These are phyloP conservation scores for Turnix velox DNA, from an alignment of 2,113 vertebrate species.

Conservation along the genomic window DNA sequence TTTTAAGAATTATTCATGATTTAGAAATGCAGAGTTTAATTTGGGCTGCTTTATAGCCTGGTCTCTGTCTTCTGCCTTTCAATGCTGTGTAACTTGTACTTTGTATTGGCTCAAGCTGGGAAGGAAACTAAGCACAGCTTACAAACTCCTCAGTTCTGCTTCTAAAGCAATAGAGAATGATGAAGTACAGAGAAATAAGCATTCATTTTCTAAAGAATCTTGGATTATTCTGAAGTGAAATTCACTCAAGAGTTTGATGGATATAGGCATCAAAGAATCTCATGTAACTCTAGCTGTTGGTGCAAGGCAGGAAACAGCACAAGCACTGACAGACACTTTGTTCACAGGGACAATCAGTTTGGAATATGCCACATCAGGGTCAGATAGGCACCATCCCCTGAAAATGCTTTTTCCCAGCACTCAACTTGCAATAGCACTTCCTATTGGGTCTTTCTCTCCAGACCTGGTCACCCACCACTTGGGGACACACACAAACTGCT, in stretches of 20 bases:
- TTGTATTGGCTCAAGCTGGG: conserved; percentile 30
- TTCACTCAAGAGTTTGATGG: background rate
- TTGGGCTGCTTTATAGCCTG: conserved; percentile 13
- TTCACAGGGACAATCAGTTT: background rate
- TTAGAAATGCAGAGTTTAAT: conserved; percentile 25
- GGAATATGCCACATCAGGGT: background rate
- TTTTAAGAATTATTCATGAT: conserved; percentile 40
- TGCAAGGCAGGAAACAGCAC: background rate
- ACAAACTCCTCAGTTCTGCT: conserved; percentile 6
- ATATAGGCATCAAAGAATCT: background rate
- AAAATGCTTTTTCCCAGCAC: background rate
- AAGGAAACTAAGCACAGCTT: conserved; percentile 30
- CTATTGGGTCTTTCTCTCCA: accelerated
- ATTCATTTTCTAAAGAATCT: conserved; percentile 9
- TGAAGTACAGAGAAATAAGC: background rate
- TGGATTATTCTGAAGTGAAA: conserved; percentile 6
- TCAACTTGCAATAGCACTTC: background rate
- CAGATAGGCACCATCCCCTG: background rate
- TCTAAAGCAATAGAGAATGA: conserved; percentile 30
- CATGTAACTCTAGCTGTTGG: background rate
- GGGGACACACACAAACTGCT: background rate
- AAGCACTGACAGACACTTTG: background rate
- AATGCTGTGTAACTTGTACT: conserved; percentile 2
- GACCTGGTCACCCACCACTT: background rate
- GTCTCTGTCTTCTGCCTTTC: conserved; percentile 17